Percentiles rank a stretch among this genome's conserved stretches.
phyloP scores from a whole-genome alignment of 2,888 invertebrate species.

The Meloe dianella region DNA sequence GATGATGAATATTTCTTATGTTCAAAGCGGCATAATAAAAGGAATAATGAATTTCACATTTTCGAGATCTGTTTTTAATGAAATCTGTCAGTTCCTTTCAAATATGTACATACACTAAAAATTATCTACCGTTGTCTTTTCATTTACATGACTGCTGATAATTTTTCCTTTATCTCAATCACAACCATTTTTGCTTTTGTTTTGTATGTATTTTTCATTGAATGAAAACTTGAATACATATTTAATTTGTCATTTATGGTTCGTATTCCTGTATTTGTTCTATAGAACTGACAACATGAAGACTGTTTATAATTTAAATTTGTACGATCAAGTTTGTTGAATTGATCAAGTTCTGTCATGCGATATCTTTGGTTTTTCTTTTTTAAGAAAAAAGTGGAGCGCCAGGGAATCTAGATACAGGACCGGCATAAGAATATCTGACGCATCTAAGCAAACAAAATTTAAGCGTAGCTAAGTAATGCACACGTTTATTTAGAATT shows the following conservation, averaged over 20 bases:
- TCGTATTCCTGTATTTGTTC: not conserved
- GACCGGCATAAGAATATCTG: no score
- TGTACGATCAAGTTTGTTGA: no score
- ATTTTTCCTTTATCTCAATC: not conserved
- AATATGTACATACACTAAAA: no score
- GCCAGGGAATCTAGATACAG: no score
- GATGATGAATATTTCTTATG: not conserved
- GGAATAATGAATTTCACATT: not conserved
- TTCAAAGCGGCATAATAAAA: not conserved
- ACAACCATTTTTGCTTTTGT: no score
- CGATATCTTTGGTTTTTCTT: no score
- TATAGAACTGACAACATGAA: not conserved
- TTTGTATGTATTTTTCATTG: not conserved
- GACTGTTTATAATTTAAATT: not conserved
- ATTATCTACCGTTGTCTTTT: not conserved
- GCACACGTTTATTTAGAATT: no score
- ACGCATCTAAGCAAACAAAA: no score
- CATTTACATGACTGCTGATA: not conserved
- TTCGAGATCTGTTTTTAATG: not conserved
- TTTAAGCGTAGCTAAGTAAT: no score
- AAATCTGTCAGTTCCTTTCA: not conserved
- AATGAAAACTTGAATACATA: not conserved
- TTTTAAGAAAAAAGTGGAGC: no score
- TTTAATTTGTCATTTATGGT: not conserved
- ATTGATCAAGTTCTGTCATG: no score